Evolutionary conservation across 2,797 vertebrate species (phyloP), one percentile per base, ranked within the genome.

Genomic region (Sylvia borin): DNA sequence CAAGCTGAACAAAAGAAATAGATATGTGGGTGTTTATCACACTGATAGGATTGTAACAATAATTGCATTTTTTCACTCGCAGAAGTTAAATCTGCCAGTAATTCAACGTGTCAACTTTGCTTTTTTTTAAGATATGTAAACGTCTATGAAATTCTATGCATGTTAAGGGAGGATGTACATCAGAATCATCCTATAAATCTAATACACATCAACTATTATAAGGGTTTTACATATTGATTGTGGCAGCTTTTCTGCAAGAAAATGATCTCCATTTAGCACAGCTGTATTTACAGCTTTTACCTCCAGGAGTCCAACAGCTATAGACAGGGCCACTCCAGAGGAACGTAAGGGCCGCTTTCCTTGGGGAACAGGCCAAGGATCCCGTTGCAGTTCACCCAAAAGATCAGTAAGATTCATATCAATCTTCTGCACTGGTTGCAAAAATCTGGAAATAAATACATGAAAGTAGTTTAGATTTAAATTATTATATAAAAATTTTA

Each of bases 351-450:
- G 99, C 24, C 99, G 98, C 95, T 99, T 99, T 42, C 99, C 99
- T 95, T 99, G 99, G 1, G 98, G 98, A 80, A 99, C 99, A 26
- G 99, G 99, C 99, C 99, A 99, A 47, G 99, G 99, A 96, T 99
- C 99, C 16, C 99, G 98, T 74, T 99, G 99, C 64, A 99, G 97
- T 96, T 99, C 99, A 95, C 99, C 99, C 97, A 99, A 89, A 86
- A 99, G 99, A 97, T 99, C 99, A 5, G 99, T 99, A 85, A 99
- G 98, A 97, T 99, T 99, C 99, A 99, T 99, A 97, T 99, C 99
- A 42, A 99, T 98, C 95, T 99, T 99, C 98, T 99, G 99, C 62
- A 99, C 99, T 15, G 99, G 99, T 76, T 99, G 99, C 83, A 99
- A 98, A 95, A 99, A 99, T 97, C 99, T 99, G 77, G 24, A 85